phyloP scores from a whole-genome alignment of 2,797 vertebrate species.

The Bucorvus abyssinicus region DNA sequence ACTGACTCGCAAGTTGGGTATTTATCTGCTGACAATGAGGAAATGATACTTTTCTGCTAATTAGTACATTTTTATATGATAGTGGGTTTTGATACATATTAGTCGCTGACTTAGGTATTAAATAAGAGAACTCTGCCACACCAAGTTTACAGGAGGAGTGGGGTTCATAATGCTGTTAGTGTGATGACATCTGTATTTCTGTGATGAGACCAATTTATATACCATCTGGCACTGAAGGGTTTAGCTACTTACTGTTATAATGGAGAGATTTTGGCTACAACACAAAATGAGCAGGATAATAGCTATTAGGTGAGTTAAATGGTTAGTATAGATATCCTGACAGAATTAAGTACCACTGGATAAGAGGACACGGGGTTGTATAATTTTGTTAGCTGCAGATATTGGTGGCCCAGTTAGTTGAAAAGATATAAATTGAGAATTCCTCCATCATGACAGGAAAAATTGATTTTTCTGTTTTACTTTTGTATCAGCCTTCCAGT shows the following conservation, averaged over 20 bases:
- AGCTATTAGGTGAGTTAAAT: slow-evolving; percentile 22
- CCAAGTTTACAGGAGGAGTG: slow-evolving; percentile 15
- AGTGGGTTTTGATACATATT: not conserved
- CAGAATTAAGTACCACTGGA: not conserved
- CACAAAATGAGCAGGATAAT: slow-evolving; percentile 13
- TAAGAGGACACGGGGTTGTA: not conserved
- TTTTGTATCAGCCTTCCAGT: not conserved
- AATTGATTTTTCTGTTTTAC: not conserved
- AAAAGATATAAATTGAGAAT: not conserved
- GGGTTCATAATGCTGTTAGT: not conserved
- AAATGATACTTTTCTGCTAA: not conserved
- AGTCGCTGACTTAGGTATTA: not conserved
- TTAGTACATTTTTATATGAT: not conserved
- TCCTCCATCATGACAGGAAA: not conserved
- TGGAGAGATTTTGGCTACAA: slow-evolving; percentile 50
- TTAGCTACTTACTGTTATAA: slow-evolving; percentile 49
- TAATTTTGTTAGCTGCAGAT: not conserved
- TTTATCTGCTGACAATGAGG: not conserved
- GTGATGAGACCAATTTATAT: slow-evolving; percentile 51
- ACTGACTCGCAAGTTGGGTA: not conserved
- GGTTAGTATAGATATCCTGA: not conserved
- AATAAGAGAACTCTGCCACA: not conserved
- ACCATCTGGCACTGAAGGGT: slow-evolving; percentile 64
- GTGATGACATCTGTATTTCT: slow-evolving; percentile 34
- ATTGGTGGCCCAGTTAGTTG: not conserved